Conservation (phyloP, 2,797 vertebrate genomes). For the Carapus acus region DNA sequence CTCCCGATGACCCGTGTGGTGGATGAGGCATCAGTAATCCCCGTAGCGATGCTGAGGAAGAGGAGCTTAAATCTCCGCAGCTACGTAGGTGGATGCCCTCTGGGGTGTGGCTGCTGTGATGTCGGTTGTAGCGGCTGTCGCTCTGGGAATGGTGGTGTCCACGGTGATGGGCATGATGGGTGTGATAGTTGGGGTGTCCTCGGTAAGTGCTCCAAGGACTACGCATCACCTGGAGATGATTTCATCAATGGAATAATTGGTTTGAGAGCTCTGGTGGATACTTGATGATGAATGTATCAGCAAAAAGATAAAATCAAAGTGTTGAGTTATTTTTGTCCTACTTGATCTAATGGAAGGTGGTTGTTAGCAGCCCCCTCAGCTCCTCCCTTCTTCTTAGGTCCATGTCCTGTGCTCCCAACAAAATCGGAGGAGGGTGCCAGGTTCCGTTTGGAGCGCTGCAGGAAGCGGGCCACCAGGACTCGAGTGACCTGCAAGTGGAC, state of each 20-base stretch:
- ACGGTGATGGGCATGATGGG: slow-evolving; percentile 59
- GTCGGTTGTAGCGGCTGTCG: slow-evolving; percentile 73
- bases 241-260: neutral
- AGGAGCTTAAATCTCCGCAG: slow-evolving; percentile 90
- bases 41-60: slow-evolving; percentile 76
- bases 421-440: slow-evolving; percentile 66
- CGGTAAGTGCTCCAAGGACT: slow-evolving; percentile 63
- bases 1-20: slow-evolving; percentile 80
- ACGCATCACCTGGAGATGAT: slow-evolving; percentile 62
- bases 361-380: slow-evolving; percentile 49
- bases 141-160: slow-evolving; percentile 72
- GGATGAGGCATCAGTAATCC: slow-evolving; percentile 72
- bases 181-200: slow-evolving; percentile 58
- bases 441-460: slow-evolving; percentile 88
- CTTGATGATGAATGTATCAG: slow-evolving; percentile 3
- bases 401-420: slow-evolving; percentile 66
- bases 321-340: slow-evolving; percentile 32
- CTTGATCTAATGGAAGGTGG: slow-evolving; percentile 65
- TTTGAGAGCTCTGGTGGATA: slow-evolving; percentile 1
- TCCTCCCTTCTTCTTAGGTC: slow-evolving; percentile 72
- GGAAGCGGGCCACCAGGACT: slow-evolving; percentile 85
- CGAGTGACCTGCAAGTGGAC: slow-evolving; percentile 77
- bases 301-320: neutral
- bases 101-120: slow-evolving; percentile 46
- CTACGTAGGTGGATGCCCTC: slow-evolving; percentile 90